These are phyloP conservation scores for Chanos chanos DNA, from an alignment of 2,797 vertebrate species.

Conservation along the genomic window DNA sequence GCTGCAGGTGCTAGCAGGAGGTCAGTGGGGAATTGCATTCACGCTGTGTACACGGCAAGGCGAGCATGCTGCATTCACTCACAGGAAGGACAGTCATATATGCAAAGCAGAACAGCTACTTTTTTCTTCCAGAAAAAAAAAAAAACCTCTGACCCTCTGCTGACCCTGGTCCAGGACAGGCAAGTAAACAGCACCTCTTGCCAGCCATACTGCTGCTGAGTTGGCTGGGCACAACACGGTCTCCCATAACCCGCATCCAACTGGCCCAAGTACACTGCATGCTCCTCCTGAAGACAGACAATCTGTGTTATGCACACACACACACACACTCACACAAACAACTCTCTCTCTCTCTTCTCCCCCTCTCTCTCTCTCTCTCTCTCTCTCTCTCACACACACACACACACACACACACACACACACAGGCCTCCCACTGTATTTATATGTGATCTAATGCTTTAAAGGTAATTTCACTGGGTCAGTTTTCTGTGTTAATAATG, in stretches of 20 bases:
- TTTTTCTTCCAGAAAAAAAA: slow-evolving; percentile 6
- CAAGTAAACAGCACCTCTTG: slow-evolving; percentile 5
- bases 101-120: neutral
- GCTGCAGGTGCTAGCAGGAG: too few relatives aligned
- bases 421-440: slow-evolving; percentile 6
- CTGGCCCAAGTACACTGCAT: too few relatives aligned
- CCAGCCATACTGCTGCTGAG: neutral
- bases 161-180: neutral
- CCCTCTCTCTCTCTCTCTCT: slow-evolving; percentile 26
- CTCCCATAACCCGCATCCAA: too few relatives aligned
- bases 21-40: too few relatives aligned
- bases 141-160: neutral
- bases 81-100: neutral
- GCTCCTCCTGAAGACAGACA: too few relatives aligned
- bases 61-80: neutral
- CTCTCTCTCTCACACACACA: slow-evolving; percentile 5
- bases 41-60: neutral
- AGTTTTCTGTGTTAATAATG: slow-evolving; percentile 18
- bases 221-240: too few relatives aligned
- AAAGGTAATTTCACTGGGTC: slow-evolving; percentile 2
- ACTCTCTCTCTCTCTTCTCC: too few relatives aligned
- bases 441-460: neutral
- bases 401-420: slow-evolving; percentile 8
- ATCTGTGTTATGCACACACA: too few relatives aligned
- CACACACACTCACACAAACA: too few relatives aligned